Conservation (phyloP, 2,113 vertebrate species). For the Sakesphorus luctuosus region DNA sequence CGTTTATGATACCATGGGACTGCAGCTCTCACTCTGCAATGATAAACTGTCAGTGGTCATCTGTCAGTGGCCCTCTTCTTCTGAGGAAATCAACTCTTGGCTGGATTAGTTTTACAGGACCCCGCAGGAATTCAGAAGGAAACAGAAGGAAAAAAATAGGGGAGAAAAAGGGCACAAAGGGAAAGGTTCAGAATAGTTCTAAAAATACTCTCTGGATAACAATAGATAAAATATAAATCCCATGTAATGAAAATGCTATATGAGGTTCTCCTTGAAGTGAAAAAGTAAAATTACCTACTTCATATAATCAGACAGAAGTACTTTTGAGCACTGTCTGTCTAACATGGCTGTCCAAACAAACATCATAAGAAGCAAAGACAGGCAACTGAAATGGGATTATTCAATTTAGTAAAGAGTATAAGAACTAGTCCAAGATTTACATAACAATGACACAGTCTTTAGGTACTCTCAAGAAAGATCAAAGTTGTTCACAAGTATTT, state of each 20-base stretch:
- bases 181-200: not conserved
- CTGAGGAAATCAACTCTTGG: not conserved
- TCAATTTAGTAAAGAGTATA: not conserved
- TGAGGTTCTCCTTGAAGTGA: not conserved
- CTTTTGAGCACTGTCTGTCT: not conserved
- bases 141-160: not conserved
- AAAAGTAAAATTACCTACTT: not conserved
- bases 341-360: not conserved
- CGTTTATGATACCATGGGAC: not conserved
- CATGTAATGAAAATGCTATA: not conserved
- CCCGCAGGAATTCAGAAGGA: not conserved
- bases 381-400: not conserved
- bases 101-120: not conserved
- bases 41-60: not conserved
- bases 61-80: not conserved
- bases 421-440: not conserved
- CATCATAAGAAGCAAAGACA: not conserved
- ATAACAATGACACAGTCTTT: not conserved
- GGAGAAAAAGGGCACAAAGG: not conserved
- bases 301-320: not conserved
- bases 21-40: not conserved
- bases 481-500: not conserved
- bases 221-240: not conserved
- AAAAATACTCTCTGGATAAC: not conserved
- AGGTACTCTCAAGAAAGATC: not conserved